Base-by-base conservation (phyloP, 1,140 invertebrate genomes). In the Agrilus planipennis region DNA sequence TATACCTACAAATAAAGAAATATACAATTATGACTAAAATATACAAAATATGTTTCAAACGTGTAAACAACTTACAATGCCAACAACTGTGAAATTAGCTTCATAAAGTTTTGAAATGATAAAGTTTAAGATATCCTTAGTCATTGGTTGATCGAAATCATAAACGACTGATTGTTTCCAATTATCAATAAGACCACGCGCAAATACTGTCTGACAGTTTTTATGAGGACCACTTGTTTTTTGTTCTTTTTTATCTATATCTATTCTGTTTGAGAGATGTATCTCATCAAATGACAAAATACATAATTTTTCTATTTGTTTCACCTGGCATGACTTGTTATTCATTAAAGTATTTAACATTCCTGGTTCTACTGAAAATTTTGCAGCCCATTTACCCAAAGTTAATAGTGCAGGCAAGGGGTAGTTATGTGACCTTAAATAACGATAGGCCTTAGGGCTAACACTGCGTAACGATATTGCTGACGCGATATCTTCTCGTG, bases 391-490 rank as follows among this genome's bases (percentile, higher is more conserved):
- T 16, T 28, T 39, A 27, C 47, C 41, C 25, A 41, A 47, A 16
- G 45, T 47, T 4, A 42, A 47, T 9, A 47, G 10, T 10, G 32
- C 48, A 31, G 48, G 41, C 27, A 47, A 42, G 38, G 47, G 23
- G 16, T 29, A 18, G 6, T 31, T 31, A 19, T 21, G 4, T 9
- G 38, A 5, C 19, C 27, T 16, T 16, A 40, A 31, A 31, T 40
- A 40, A 6, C 38, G 5, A 31, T 31, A 31, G 6, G 29, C 12
- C 29, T 31, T 31, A 6, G 29, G 29, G 12, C 23, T 27, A 14
- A 31, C 12, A 31, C 12, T 31, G 10, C 29, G 10, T 31, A 31
- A 12, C 15, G 29, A 31, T 10, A 31, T 16, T 10, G 5, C 29
- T 14, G 29, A 31, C 4, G 29, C 29, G 15, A 31, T 31, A 31